phyloP scores from a whole-genome alignment of 2,797 vertebrate species.

The Coendou prehensilis region DNA sequence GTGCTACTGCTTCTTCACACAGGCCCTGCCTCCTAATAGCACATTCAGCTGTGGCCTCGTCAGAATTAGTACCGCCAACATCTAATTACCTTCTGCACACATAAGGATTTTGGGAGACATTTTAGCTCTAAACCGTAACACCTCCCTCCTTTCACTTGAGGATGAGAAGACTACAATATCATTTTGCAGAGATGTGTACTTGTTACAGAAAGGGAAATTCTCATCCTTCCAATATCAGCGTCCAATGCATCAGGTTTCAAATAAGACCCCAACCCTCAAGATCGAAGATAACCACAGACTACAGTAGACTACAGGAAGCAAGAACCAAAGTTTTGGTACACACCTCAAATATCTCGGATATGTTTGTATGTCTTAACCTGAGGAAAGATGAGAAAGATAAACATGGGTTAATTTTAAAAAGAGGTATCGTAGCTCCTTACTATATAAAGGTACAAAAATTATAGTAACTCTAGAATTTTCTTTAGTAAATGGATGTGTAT shows the following conservation, averaged over 20 bases:
- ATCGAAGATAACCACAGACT: not conserved
- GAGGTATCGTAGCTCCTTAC: not conserved
- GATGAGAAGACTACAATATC: not conserved
- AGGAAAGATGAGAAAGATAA: not conserved
- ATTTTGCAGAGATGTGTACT: not conserved
- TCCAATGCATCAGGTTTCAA: not conserved
- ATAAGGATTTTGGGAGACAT: not conserved
- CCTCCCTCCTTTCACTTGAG: too few relatives aligned
- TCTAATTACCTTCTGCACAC: not conserved
- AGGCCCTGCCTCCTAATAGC: not conserved
- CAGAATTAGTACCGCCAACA: not conserved
- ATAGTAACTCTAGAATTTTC: not conserved
- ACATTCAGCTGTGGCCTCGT: not conserved
- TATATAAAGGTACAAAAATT: not conserved
- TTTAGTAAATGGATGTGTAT: not conserved
- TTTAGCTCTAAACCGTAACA: not conserved
- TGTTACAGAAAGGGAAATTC: not conserved
- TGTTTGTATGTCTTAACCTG: not conserved
- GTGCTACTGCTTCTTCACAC: not conserved
- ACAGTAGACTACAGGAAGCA: not conserved
- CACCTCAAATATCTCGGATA: not conserved
- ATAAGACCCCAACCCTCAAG: not conserved
- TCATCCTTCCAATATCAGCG: not conserved
- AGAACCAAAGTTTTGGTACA: not conserved
- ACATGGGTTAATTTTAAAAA: not conserved